Evolutionary conservation across 2,888 invertebrate genomes (phyloP).

Genomic region (Alloplasta piceator): DNA sequence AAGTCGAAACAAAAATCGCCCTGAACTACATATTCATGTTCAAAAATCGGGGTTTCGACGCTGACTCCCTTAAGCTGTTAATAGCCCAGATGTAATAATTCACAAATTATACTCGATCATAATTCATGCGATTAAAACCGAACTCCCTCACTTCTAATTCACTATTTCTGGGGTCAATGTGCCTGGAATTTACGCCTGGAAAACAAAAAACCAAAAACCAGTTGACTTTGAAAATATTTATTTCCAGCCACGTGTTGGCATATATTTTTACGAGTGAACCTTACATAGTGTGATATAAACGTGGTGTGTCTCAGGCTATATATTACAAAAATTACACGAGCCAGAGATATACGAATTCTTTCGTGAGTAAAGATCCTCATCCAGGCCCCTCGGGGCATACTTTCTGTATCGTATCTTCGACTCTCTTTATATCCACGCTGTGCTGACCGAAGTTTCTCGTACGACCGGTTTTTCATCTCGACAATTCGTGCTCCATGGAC

Average conservation of each 20-base stretch:
- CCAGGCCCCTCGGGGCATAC: constrained; percentile 14
- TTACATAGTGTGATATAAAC: constrained; percentile 6
- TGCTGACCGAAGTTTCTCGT: constrained; percentile 1
- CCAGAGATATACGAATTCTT: constrained; percentile 32
- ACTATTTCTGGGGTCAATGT: constrained; percentile 40
- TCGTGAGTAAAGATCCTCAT: constrained; percentile 6
- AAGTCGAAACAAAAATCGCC: too few species aligned
- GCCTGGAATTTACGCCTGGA: constrained; percentile 8
- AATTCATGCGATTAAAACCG: too few species aligned
- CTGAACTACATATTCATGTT: too few species aligned
- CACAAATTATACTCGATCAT: too few species aligned
- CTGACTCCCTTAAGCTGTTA: too few species aligned
- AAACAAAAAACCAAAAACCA: constrained; percentile 29
- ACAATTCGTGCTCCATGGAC: constrained; percentile 18
- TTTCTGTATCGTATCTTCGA: constrained; percentile 16
- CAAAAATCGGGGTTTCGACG: too few species aligned
- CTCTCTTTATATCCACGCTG: constrained; percentile 1
- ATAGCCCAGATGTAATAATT: too few species aligned
- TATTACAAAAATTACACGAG: constrained; percentile 3
- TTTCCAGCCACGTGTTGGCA: neutral
- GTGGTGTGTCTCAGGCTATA: neutral
- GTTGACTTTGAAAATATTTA: constrained; percentile 49
- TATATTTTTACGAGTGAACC: constrained; percentile 16
- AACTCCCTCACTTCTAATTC: constrained; percentile 13
- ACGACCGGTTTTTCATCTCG: constrained; percentile 46